phyloP scores from a whole-genome alignment of 2,113 vertebrate genomes.

The Chitala chitala region DNA sequence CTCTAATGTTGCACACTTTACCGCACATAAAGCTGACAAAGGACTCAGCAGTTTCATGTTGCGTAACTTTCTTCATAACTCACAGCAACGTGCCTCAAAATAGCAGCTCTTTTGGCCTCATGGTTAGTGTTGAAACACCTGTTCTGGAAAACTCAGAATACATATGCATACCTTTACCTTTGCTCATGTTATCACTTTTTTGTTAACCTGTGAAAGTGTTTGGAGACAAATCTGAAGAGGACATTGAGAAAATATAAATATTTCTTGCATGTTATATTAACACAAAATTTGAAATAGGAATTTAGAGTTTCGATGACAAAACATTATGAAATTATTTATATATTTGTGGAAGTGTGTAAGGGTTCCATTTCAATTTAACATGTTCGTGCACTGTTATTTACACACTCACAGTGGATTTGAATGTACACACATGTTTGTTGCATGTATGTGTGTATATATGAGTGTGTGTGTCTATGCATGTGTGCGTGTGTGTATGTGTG shows the following conservation, averaged over 20 bases:
- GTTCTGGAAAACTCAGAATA: not conserved
- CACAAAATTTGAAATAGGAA: not conserved
- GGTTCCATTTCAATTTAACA: too few species aligned
- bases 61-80: not conserved
- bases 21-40: too few species aligned
- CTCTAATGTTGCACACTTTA: not conserved
- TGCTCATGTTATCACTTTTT: not conserved
- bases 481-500: too few species aligned
- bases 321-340: too few species aligned
- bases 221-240: not conserved
- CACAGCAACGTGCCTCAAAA: not conserved
- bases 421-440: too few species aligned
- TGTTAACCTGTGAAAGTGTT: not conserved
- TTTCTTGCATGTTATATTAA: not conserved
- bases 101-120: not conserved
- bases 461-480: too few species aligned
- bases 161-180: not conserved
- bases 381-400: too few species aligned
- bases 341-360: too few species aligned
- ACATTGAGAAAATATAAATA: not conserved
- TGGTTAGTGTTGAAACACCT: not conserved
- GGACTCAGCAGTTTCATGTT: not conserved
- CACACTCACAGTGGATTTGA: too few species aligned
- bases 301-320: not conserved
- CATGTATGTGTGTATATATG: too few species aligned